Base-by-base conservation (phyloP, 2,888 invertebrate species). In the Gymnocheta viridis region DNA sequence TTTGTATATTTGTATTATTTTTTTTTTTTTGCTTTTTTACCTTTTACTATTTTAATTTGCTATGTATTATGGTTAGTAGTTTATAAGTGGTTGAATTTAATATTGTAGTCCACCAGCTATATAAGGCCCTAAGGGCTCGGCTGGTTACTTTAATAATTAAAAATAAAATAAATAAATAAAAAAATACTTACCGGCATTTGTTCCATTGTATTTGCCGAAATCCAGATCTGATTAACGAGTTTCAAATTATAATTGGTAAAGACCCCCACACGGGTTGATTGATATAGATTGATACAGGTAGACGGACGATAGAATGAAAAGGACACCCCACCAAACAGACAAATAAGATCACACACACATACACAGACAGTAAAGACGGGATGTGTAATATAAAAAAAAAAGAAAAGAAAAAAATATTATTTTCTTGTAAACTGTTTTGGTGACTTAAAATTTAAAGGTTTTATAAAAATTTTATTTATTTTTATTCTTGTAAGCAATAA, bases 101-200 rank as follows among this genome's bases (percentile, higher is more conserved):
- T n/a, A n/a, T n/a, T n/a, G n/a, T n/a, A n/a, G n/a, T n/a, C n/a
- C n/a, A n/a, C n/a, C n/a, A n/a, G n/a, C n/a, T n/a, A n/a, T n/a
- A n/a, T n/a, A n/a, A n/a, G n/a, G n/a, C n/a, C n/a, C n/a, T n/a
- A n/a, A n/a, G n/a, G n/a, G n/a, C n/a, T n/a, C n/a, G n/a, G n/a
- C n/a, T n/a, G n/a, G n/a, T n/a, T n/a, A n/a, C n/a, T n/a, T n/a
- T n/a, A n/a, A n/a, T n/a, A n/a, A 41, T n/a, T 14, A 41, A 41
- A 41, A 74, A 19, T 67, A 47, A 49, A n/a, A 27, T n/a, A 24
- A 49, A 4, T 2, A n/a, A 54, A 38, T 0, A 24, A 66, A 58
- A 4, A 35, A 69, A 62, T 56, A 89, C 96, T 95, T 93, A 96
- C 96, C 93, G 96, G 96, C 96, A 96, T 96, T 89, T 94, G 93